Conservation (phyloP, 2,888 invertebrate species). For the Flexamia atlantica region DNA sequence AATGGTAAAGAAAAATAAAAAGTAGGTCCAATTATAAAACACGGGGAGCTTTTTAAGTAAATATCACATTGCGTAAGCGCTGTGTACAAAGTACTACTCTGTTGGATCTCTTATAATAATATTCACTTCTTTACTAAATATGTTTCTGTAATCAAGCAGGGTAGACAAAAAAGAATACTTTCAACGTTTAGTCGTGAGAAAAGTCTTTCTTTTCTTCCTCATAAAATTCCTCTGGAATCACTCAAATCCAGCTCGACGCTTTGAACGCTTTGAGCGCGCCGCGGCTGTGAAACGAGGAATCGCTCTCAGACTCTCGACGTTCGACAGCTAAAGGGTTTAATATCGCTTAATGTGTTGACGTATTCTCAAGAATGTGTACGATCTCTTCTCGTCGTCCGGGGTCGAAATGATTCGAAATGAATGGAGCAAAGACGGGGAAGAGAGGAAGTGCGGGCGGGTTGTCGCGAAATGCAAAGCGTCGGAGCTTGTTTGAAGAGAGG, state of each 20-base stretch:
- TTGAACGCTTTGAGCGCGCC: background rate
- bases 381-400: conserved; percentile 38
- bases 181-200: too few relatives aligned
- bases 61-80: too few relatives aligned
- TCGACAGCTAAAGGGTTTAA: conserved; percentile 53
- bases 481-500: conserved; percentile 66
- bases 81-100: too few relatives aligned
- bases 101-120: too few relatives aligned
- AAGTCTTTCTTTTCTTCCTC: background rate
- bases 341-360: conserved; percentile 62
- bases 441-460: background rate
- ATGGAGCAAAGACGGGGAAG: conserved; percentile 21
- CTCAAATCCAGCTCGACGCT: conserved; percentile 16
- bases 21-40: too few relatives aligned
- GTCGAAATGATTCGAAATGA: conserved; percentile 58
- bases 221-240: background rate
- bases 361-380: conserved; percentile 63
- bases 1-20: too few relatives aligned
- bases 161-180: too few relatives aligned
- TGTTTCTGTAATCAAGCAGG: too few relatives aligned
- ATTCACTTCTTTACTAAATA: too few relatives aligned
- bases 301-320: conserved; percentile 48
- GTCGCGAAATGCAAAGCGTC: conserved; percentile 60
- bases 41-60: too few relatives aligned
- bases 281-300: conserved; percentile 39